Conservation (phyloP, 2,888 invertebrate genomes). For the Oligia fasciuncula region DNA sequence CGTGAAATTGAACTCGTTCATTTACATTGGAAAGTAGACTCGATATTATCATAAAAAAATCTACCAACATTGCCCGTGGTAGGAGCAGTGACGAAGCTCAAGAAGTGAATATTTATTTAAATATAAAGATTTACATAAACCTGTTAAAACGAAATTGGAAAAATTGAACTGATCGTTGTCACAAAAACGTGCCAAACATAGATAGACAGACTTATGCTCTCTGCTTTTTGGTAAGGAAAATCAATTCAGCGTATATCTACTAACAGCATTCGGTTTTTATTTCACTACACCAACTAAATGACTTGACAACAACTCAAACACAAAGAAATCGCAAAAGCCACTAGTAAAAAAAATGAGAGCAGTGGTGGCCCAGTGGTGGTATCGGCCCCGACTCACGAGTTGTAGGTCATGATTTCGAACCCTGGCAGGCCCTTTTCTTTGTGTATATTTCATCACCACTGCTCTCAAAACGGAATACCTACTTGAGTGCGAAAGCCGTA, state of each 20-base stretch:
- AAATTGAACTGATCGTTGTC: background rate
- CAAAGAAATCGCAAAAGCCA: too few relatives aligned
- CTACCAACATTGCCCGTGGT: too few relatives aligned
- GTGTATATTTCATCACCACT: too few relatives aligned
- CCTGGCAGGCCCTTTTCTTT: too few relatives aligned
- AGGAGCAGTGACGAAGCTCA: background rate
- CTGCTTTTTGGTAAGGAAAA: background rate
- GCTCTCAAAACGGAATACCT: too few relatives aligned
- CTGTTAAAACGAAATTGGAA: background rate
- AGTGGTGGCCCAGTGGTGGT: too few relatives aligned
- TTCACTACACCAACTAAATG: background rate
- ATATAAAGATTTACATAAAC: background rate
- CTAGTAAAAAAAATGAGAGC: too few relatives aligned
- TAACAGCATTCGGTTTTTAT: background rate
- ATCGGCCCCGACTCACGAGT: too few relatives aligned
- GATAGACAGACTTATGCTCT: background rate
- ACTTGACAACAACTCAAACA: too few relatives aligned
- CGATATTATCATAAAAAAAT: background rate
- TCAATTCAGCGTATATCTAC: background rate
- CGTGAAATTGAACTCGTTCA: background rate
- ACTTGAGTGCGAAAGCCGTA: too few relatives aligned
- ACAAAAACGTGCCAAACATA: background rate
- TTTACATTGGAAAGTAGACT: conserved; percentile 3
- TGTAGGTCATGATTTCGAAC: too few relatives aligned
- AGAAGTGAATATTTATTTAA: background rate